A percentile compares a stretch with the other conserved stretches of the same genome.
Conservation (phyloP, 1,140 invertebrate genomes). For the Cotesia vestalis region DNA sequence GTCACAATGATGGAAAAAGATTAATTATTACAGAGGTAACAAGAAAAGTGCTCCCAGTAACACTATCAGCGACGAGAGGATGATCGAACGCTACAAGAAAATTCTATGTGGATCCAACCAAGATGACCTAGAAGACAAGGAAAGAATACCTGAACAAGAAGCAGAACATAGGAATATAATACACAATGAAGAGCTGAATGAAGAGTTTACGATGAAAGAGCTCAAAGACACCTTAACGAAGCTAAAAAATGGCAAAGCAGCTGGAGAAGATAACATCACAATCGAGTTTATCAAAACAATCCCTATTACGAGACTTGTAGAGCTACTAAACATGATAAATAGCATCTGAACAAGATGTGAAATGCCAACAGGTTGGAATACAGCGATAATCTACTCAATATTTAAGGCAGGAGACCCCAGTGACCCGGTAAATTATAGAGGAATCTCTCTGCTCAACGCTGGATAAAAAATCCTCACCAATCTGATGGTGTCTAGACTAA, state of each 20-base stretch:
- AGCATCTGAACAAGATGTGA: background rate
- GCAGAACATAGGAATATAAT: background rate
- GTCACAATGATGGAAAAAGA: background rate
- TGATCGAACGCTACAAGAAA: background rate
- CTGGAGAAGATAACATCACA: slow-evolving; percentile 1
- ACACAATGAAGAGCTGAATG: background rate
- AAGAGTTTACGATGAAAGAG: background rate
- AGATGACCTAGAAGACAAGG: too few relatives aligned
- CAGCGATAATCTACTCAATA: slow-evolving; percentile 4
- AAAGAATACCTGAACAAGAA: slow-evolving; percentile 2
- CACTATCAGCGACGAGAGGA: background rate
- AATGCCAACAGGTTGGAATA: background rate
- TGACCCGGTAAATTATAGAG: background rate
- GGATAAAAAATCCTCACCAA: slow-evolving; percentile 2
- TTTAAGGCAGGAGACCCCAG: slow-evolving; percentile 6
- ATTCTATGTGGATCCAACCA: background rate
- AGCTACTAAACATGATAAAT: background rate
- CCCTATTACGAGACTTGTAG: background rate
- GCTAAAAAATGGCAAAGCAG: slow-evolving; percentile 5
- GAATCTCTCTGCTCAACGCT: background rate
- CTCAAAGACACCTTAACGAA: background rate
- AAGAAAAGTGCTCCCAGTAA: background rate
- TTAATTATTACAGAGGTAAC: slow-evolving; percentile 5
- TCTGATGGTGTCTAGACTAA: background rate
- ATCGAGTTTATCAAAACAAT: slow-evolving; percentile 7